Base-by-base conservation (phyloP, 2,797 vertebrate genomes). In the Gephyroberyx darwinii region DNA sequence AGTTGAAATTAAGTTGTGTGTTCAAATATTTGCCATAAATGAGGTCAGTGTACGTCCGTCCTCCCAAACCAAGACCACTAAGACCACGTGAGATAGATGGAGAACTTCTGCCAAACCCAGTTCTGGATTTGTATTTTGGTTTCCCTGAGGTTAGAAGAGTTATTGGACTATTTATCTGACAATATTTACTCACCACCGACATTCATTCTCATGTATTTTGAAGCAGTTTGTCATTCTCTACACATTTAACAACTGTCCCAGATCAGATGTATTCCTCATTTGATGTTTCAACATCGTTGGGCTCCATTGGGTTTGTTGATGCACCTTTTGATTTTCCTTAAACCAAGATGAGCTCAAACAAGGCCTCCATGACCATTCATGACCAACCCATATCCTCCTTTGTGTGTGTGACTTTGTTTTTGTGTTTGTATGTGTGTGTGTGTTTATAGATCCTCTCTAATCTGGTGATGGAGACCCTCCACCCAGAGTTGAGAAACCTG, bases 401-500 rank as follows among this genome's bases (percentile, higher is more conserved):
- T 58, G n/a, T 31, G 45, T 67, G 4, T 63, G 17, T 56, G 13
- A 26, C 26, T 26, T 26, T 56, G 50, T 81, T 5, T 84, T n/a
- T 78, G 14, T 72, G n/a, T 54, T 22, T 31, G 33, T 68, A 39
- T 56, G 14, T 60, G 6, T 17, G 43, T 13, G 45, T 30, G 45
- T 67, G 4, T 63, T 14, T 60, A 17, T 82, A 99, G 98, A 95
- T 99, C 74, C 92, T 99, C 69, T 94, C 95, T 78, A 98, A 98
- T 83, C 91, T 99, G 85, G 97, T 97, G 86, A 98, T 99, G 97
- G 98, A 99, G 90, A 95, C 93, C 4, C 94, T 99, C 55, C 93
- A 95, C 8, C 96, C 96, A 0, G 95, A 97, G 76, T 91, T 99
- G 75, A 94, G 93, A 79, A 86, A 37, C 0, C 52, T 87, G 75